Percentiles rank a stretch among this genome's conserved stretches.
These are phyloP conservation scores for Trichogramma pretiosum DNA, from an alignment of 1,140 invertebrate species.

Conservation along the genomic window DNA sequence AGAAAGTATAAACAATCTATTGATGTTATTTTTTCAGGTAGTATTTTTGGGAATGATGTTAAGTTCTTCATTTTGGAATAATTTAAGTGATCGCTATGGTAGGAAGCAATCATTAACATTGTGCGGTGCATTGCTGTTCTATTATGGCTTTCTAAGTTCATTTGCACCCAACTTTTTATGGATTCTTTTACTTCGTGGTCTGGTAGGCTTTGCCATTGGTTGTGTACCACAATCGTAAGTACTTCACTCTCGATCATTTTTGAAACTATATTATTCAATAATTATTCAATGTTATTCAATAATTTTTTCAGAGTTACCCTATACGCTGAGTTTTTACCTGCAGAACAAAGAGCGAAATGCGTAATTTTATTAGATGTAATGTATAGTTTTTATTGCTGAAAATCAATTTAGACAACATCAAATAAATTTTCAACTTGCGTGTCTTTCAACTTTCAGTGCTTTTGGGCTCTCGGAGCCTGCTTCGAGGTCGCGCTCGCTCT, in stretches of 20 bases:
- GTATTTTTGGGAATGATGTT: slow-evolving; percentile 96
- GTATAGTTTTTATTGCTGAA: slow-evolving; percentile 21
- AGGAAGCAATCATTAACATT: slow-evolving; percentile 81
- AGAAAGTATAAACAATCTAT: neutral
- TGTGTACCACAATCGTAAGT: slow-evolving; percentile 95
- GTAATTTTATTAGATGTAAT: slow-evolving; percentile 89
- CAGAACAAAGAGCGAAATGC: slow-evolving; percentile 87
- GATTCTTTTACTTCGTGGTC: slow-evolving; percentile 78
- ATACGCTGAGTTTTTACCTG: slow-evolving; percentile 91
- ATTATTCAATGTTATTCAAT: slow-evolving; percentile 14
- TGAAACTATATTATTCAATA: slow-evolving; percentile 2
- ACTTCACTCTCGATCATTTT: slow-evolving; percentile 16
- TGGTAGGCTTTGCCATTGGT: slow-evolving; percentile 93
- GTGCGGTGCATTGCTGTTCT: slow-evolving; percentile 80
- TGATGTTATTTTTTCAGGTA: slow-evolving; percentile 52
- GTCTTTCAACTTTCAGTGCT: slow-evolving; percentile 65
- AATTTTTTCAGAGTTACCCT: slow-evolving; percentile 74
- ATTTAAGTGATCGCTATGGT: slow-evolving; percentile 89
- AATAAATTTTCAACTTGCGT: slow-evolving; percentile 15
- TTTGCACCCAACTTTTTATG: slow-evolving; percentile 86
- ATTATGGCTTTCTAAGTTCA: slow-evolving; percentile 83
- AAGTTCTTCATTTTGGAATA: slow-evolving; percentile 92
- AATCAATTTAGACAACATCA: slow-evolving; percentile 1
- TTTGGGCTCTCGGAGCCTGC: slow-evolving; percentile 91
- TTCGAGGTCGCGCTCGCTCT: slow-evolving; percentile 85